These are phyloP conservation scores for Phoxinus phoxinus DNA, from an alignment of 2,113 vertebrate species.

Conservation along the genomic window DNA sequence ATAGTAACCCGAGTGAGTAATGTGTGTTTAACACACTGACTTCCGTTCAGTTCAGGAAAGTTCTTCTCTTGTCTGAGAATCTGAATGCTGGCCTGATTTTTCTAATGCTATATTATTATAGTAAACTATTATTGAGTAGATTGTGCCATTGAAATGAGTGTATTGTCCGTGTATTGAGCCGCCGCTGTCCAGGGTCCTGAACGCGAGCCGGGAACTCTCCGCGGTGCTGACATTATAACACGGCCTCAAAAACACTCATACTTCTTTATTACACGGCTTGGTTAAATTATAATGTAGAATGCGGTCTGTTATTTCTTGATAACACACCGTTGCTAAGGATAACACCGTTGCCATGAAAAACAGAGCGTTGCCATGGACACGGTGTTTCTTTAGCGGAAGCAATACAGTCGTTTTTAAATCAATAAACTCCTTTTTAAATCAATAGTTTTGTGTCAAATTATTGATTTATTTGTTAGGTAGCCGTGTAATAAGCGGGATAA, in stretches of 20 bases:
- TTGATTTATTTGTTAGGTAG: no score
- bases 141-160: not conserved
- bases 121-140: not conserved
- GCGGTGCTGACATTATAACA: conserved; percentile 13
- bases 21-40: not conserved
- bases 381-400: no score
- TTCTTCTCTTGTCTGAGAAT: not conserved
- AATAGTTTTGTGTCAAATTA: no score
- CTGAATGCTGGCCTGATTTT: not conserved
- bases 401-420: no score
- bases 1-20: not conserved
- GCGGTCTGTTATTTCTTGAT: no score
- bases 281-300: no score
- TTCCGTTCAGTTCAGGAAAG: not conserved
- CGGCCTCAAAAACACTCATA: not conserved
- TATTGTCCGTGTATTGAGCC: not conserved
- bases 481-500: no score
- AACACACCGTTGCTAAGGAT: no score
- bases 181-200: conserved; percentile 18
- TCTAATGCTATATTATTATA: not conserved
- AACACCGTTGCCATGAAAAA: no score
- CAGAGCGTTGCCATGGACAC: no score
- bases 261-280: no score
- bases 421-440: no score
- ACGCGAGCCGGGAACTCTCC: not conserved